phyloP scores from a whole-genome alignment of 2,113 vertebrate species.

The Archocentrus centrarchus region DNA sequence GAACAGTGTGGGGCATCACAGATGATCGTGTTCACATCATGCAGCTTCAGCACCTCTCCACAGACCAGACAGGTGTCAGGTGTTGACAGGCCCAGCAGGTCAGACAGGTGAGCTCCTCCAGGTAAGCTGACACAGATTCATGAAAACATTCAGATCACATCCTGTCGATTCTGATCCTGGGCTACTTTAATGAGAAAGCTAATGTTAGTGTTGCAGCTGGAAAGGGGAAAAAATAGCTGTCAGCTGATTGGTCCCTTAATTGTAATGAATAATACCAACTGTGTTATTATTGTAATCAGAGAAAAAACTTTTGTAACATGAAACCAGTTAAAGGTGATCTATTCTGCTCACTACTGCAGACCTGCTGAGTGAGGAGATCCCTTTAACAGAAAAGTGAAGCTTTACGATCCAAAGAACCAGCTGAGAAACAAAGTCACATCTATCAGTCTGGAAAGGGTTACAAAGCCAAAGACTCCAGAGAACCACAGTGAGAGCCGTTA shows the following conservation, averaged over 20 bases:
- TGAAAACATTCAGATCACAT: neutral
- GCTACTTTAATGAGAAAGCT: too few relatives aligned
- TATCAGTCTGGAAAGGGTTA: too few relatives aligned
- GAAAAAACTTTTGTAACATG: neutral
- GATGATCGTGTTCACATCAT: neutral
- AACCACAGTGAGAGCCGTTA: too few relatives aligned
- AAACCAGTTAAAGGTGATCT: neutral
- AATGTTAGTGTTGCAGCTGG: neutral
- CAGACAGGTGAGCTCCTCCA: constrained; percentile 53
- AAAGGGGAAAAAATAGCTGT: neutral
- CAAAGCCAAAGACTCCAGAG: too few relatives aligned
- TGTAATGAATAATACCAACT: neutral
- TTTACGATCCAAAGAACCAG: too few relatives aligned
- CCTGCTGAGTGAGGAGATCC: too few relatives aligned
- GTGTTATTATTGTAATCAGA: neutral
- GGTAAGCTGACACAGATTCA: constrained; percentile 58
- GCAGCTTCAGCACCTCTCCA: constrained; percentile 32
- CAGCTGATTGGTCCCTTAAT: neutral
- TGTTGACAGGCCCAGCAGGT: constrained; percentile 24
- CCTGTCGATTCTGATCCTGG: neutral
- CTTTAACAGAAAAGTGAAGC: too few relatives aligned
- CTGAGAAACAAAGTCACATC: too few relatives aligned
- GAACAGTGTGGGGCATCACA: constrained; percentile 81
- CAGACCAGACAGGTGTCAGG: constrained; percentile 83
- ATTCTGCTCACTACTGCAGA: too few relatives aligned